phyloP scores from a whole-genome alignment of 2,113 vertebrate species.

The Scalopus aquaticus region DNA sequence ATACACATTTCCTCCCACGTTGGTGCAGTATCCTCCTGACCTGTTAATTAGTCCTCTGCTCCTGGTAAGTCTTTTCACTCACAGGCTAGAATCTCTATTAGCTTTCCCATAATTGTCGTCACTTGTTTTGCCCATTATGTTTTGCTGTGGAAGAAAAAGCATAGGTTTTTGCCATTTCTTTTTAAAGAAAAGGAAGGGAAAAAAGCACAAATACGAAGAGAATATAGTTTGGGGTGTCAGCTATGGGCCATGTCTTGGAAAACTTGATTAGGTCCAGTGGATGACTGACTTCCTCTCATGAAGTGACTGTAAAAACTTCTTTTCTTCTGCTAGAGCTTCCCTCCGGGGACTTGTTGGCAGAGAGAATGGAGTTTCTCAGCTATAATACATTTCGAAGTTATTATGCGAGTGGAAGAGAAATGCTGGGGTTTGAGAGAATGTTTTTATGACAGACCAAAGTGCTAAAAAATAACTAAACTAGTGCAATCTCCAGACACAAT shows the following conservation, averaged over 20 bases:
- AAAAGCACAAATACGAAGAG: slow-evolving; percentile 19
- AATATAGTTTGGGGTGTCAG: slow-evolving; percentile 12
- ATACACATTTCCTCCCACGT: slow-evolving; percentile 70
- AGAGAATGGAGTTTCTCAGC: slow-evolving; percentile 77
- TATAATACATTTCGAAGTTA: slow-evolving; percentile 82
- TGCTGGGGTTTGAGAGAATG: slow-evolving; percentile 76
- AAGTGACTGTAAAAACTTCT: slow-evolving; percentile 81
- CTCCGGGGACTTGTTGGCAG: slow-evolving; percentile 82
- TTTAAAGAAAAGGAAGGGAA: background rate
- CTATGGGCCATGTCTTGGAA: slow-evolving; percentile 56
- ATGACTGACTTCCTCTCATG: slow-evolving; percentile 78
- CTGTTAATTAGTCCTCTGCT: slow-evolving; percentile 72
- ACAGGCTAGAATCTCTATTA: slow-evolving; percentile 63
- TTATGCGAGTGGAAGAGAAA: slow-evolving; percentile 83
- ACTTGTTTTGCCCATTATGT: slow-evolving; percentile 45
- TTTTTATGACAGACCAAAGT: slow-evolving; percentile 78
- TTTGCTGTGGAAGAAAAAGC: slow-evolving; percentile 50
- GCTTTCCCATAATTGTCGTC: background rate
- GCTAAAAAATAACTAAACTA: slow-evolving; percentile 64
- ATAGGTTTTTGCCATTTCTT: slow-evolving; percentile 38
- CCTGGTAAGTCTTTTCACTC: slow-evolving; percentile 70
- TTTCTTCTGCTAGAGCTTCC: slow-evolving; percentile 77
- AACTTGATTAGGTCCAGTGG: slow-evolving; percentile 79
- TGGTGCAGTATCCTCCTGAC: slow-evolving; percentile 63
- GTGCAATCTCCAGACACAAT: slow-evolving; percentile 56